Conservation (phyloP, 2,113 vertebrate genomes). For the Heptranchias perlo region DNA sequence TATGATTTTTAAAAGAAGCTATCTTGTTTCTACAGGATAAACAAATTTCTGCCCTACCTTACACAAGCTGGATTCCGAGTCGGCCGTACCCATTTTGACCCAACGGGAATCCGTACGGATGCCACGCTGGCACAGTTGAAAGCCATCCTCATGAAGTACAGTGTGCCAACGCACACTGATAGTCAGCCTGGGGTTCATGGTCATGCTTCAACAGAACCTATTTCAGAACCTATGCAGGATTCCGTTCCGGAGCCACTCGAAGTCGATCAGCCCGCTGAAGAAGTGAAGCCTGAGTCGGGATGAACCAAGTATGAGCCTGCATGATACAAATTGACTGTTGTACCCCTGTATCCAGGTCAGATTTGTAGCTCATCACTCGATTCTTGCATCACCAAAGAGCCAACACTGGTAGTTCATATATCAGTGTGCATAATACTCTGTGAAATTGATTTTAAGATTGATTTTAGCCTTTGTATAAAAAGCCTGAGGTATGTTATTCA, state of each 20-base stretch:
- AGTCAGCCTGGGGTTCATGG: slow-evolving; percentile 50
- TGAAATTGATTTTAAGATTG: slow-evolving; percentile 21
- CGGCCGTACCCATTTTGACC: slow-evolving; percentile 92
- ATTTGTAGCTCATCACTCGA: not conserved
- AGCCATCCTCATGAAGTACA: slow-evolving; percentile 80
- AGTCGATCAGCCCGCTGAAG: slow-evolving; percentile 8
- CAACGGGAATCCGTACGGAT: slow-evolving; percentile 85
- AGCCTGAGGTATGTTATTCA: not conserved
- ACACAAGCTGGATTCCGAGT: slow-evolving; percentile 86
- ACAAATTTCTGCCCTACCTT: slow-evolving; percentile 85
- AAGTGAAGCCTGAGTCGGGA: slow-evolving; percentile 15
- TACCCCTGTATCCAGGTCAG: not conserved
- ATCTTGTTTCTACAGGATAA: slow-evolving; percentile 64
- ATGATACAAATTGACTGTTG: not conserved
- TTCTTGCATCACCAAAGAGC: not conserved
- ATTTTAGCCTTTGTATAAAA: not conserved
- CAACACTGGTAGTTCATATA: not conserved
- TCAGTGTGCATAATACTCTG: not conserved
- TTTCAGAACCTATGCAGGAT: slow-evolving; percentile 31
- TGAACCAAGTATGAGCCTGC: not conserved
- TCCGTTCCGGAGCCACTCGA: not conserved
- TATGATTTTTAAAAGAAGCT: not conserved
- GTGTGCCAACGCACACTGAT: slow-evolving; percentile 67
- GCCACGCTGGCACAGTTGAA: slow-evolving; percentile 81
- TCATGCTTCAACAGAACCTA: slow-evolving; percentile 45